Evolutionary conservation across 2,888 invertebrate species (phyloP), one percentile per base, ranked within the genome.

Genomic region (Homarus gammarus): DNA sequence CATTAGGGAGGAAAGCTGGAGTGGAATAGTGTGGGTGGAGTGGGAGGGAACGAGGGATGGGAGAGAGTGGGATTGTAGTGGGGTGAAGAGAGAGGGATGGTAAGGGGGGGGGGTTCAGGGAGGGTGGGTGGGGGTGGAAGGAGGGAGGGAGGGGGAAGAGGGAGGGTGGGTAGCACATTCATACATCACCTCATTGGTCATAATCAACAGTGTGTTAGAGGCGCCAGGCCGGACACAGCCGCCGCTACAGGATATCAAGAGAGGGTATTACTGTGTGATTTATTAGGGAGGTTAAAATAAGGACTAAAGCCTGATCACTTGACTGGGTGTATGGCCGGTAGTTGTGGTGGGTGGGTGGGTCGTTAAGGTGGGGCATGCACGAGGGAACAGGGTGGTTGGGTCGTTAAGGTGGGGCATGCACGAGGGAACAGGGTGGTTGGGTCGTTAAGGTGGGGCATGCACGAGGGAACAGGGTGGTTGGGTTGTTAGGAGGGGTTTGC

Each of bases 211-310:
- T n/a, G n/a, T n/a, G n/a, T n/a, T n/a, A n/a, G n/a, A n/a, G n/a
- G n/a, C n/a, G n/a, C n/a, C n/a, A n/a, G n/a, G n/a, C n/a, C n/a
- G n/a, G n/a, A n/a, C n/a, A n/a, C n/a, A n/a, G n/a, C n/a, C n/a
- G n/a, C n/a, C n/a, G 22, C 56, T 22, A 84, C 83, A 84, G 83
- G 83, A 84, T 73, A 84, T 84, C 73, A 72, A 56, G 49, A 44
- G 36, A 72, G 56, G 72, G 68, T 51, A 84, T 84, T 84, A 56
- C 83, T 40, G 15, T 36, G 36, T 83, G 83, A 84, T 84, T 84
- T 84, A 84, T 73, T 49, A 27, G 8, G 56, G 56, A 33, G 72
- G 36, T 31, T 72, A 72, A 84, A 84, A 51, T 84, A 72, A 27
- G 49, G 73, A 6, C 27, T n/a, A n/a, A 8, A 31, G 77, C 27